Evolutionary conservation across 2,113 vertebrate genomes (phyloP).

Genomic region (Dryoscopus gambensis): DNA sequence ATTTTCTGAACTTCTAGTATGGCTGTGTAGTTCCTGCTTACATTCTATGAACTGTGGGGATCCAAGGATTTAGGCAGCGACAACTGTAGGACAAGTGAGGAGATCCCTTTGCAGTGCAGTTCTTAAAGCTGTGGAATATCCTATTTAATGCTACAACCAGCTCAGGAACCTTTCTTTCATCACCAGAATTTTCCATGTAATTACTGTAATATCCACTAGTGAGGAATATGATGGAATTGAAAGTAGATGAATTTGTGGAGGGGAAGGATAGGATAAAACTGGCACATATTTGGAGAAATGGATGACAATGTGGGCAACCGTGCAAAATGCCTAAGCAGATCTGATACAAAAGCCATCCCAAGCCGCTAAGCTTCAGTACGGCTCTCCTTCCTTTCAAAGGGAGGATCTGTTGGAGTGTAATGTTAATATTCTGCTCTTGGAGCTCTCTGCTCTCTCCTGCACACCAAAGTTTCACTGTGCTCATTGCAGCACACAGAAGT

Average conservation of each 20-base stretch:
- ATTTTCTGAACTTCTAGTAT: background rate
- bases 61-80: background rate
- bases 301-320: too few relatives aligned
- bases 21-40: background rate
- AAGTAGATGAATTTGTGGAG: background rate
- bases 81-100: background rate
- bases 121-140: background rate
- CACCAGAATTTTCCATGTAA: background rate
- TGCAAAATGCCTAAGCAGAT: background rate
- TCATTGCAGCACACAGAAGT: accelerated
- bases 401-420: background rate
- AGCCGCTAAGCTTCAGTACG: background rate
- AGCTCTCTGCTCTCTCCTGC: background rate
- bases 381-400: background rate
- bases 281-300: background rate
- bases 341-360: background rate
- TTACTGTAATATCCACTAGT: background rate
- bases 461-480: accelerated
- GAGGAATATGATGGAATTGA: background rate
- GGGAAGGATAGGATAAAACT: background rate
- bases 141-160: background rate
- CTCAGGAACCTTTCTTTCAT: background rate
- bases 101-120: background rate
- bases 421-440: background rate
- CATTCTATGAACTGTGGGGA: background rate